Conservation (phyloP, 2,888 invertebrate species). For the Lobophora halterata region DNA sequence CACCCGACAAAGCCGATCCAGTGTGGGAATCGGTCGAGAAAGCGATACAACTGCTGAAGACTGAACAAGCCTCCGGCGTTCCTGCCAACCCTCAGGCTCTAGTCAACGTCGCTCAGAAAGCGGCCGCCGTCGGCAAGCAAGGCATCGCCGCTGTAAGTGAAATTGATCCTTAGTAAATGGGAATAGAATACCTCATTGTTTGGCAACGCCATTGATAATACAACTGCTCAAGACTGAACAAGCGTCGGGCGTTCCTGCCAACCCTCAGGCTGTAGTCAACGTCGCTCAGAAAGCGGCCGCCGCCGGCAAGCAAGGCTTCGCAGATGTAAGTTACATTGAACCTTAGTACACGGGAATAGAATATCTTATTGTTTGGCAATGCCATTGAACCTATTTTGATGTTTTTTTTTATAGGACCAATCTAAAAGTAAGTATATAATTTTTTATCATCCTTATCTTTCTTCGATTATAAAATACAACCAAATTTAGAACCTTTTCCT, state of each 20-base stretch:
- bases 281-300: constrained; percentile 52
- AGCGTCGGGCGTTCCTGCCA: constrained; percentile 52
- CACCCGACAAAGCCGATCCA: constrained; percentile 41
- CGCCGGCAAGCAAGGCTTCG: constrained; percentile 51
- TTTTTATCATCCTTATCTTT: too few relatives aligned
- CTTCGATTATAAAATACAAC: too few relatives aligned
- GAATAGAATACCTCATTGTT: too few relatives aligned
- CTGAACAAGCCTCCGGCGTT: constrained; percentile 52
- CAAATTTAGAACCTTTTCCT: too few relatives aligned
- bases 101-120: constrained; percentile 46
- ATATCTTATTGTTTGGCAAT: too few relatives aligned
- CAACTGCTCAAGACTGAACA: constrained; percentile 45
- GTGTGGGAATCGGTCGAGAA: constrained; percentile 49
- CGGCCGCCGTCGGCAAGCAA: constrained; percentile 51
- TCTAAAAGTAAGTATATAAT: too few relatives aligned
- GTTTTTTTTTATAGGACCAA: too few relatives aligned
- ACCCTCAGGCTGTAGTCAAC: constrained; percentile 43
- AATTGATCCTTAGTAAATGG: not conserved
- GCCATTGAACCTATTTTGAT: too few relatives aligned
- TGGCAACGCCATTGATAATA: too few relatives aligned
- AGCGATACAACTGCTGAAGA: constrained; percentile 47
- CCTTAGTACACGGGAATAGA: not conserved
- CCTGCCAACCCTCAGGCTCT: constrained; percentile 47
- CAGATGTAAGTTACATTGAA: constrained; percentile 52
- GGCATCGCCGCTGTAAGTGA: constrained; percentile 61